Conservation (phyloP, 2,113 vertebrate genomes). For the human region DNA sequence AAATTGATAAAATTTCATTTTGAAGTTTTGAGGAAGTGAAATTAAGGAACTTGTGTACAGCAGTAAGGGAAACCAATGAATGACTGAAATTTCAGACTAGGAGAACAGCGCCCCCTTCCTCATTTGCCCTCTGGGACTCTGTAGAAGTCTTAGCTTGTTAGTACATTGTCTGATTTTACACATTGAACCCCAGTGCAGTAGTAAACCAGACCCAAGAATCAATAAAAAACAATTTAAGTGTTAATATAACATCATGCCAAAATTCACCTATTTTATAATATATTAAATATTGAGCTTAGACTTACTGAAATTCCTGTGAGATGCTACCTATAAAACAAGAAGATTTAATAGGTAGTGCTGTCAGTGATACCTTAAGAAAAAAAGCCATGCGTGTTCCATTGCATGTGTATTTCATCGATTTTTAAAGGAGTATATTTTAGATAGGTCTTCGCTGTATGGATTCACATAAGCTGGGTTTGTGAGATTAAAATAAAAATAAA, state of each 20-base stretch:
- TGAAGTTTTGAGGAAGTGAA: neutral
- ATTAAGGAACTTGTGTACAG: neutral
- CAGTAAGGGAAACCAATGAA: neutral
- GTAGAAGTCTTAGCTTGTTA: conserved; percentile 34
- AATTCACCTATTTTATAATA: conserved; percentile 32
- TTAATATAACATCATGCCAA: conserved; percentile 24
- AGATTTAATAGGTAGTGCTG: neutral
- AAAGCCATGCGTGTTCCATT: neutral
- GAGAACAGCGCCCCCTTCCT: neutral
- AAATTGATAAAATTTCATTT: neutral
- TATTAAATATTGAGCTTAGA: conserved; percentile 26
- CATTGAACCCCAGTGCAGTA: neutral
- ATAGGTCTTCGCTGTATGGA: neutral
- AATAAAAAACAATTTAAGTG: conserved; percentile 28
- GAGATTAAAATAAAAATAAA: conserved; percentile 49
- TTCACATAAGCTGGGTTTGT: neutral
- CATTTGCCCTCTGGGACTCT: neutral
- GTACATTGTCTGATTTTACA: conserved; percentile 29
- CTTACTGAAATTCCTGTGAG: neutral
- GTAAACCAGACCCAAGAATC: neutral
- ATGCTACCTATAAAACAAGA: neutral
- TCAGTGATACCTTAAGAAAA: neutral
- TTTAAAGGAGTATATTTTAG: conserved; percentile 24
- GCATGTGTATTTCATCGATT: neutral
- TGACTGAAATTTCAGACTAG: neutral